These are phyloP conservation scores for Sitta europaea DNA, from an alignment of 2,113 vertebrate species.

Conservation along the genomic window DNA sequence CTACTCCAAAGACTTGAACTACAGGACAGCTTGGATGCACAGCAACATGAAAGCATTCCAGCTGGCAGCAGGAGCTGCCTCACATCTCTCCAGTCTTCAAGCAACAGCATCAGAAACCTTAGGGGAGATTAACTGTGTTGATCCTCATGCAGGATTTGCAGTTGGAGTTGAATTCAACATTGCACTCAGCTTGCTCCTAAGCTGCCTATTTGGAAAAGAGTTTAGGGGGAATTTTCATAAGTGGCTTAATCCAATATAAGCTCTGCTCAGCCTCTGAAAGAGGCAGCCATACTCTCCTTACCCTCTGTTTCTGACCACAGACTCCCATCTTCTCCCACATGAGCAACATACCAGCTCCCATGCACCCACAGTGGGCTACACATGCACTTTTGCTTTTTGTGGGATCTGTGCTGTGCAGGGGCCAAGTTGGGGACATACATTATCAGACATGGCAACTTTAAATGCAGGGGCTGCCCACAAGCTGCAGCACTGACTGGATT, in stretches of 20 bases:
- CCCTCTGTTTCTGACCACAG: not conserved
- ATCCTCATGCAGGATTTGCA: not conserved
- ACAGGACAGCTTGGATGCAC: not conserved
- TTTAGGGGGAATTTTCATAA: not conserved
- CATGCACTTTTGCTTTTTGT: accelerated
- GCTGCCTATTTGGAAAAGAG: not conserved
- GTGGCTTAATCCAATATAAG: not conserved
- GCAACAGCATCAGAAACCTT: not conserved
- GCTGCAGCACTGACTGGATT: not conserved
- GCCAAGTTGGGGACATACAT: not conserved
- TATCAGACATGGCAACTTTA: not conserved
- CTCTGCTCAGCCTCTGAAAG: not conserved
- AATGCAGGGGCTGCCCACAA: not conserved
- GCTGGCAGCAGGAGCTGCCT: not conserved
- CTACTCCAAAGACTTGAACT: not conserved
- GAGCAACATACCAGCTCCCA: not conserved
- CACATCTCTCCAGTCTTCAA: not conserved
- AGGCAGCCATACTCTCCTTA: not conserved
- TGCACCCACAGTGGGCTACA: not conserved
- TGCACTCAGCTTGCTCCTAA: not conserved
- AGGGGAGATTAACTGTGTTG: not conserved
- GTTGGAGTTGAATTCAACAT: not conserved
- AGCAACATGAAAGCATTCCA: not conserved
- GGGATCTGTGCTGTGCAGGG: not conserved
- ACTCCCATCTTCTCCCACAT: not conserved